Evolutionary conservation across 2,113 vertebrate genomes (phyloP).

Genomic region (Eretmochelys imbricata): DNA sequence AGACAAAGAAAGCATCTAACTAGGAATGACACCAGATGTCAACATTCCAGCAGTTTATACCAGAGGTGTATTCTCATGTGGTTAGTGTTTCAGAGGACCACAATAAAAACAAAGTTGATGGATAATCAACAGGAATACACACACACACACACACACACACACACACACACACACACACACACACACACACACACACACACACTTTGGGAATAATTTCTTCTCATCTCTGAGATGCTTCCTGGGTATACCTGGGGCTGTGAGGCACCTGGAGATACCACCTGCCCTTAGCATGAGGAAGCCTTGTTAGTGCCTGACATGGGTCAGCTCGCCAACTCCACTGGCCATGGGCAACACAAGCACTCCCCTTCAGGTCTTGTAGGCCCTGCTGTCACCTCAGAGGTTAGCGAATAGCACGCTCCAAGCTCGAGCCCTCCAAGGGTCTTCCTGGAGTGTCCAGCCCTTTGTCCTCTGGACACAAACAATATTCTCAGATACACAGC

Average conservation of each 20-base stretch:
- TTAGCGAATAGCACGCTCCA: neutral
- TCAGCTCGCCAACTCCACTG: neutral
- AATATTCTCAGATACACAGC: neutral
- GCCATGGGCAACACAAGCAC: neutral
- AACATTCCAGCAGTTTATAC: slow-evolving; percentile 38
- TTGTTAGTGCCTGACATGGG: neutral
- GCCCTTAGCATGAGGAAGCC: neutral
- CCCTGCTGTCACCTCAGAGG: neutral
- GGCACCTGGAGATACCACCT: neutral
- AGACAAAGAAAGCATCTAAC: slow-evolving; percentile 54
- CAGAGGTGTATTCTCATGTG: neutral
- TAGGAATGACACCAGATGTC: slow-evolving; percentile 46
- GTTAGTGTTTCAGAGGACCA: neutral
- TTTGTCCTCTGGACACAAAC: neutral
- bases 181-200: neutral
- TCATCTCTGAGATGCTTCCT: neutral
- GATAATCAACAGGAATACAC: neutral
- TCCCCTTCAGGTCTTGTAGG: no score
- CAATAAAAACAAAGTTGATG: slow-evolving; percentile 18
- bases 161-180: neutral
- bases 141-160: neutral
- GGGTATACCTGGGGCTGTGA: neutral
- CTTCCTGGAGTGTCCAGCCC: neutral
- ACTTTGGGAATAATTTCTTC: neutral
- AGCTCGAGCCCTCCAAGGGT: neutral